Evolutionary conservation across 2,113 vertebrate species (phyloP).

Genomic region (Rhegmatorhina hoffmannsi): DNA sequence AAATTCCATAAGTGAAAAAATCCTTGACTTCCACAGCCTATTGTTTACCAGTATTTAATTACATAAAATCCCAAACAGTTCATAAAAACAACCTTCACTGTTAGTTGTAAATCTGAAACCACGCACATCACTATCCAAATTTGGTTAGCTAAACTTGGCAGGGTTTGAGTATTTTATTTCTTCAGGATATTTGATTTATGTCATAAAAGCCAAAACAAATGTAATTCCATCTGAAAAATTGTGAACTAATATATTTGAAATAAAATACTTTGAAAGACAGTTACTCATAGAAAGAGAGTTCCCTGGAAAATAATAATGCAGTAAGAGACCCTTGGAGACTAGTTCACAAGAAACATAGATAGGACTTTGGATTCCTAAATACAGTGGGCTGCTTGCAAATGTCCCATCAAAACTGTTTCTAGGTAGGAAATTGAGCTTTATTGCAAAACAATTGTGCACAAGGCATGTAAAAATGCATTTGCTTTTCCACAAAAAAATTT

Average conservation of each 20-base stretch:
- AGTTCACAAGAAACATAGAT: background rate
- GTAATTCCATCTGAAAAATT: constrained; percentile 38
- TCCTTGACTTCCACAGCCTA: background rate
- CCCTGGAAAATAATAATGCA: constrained; percentile 33
- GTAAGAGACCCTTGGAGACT: constrained; percentile 10
- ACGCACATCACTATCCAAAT: constrained; percentile 27
- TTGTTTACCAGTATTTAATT: constrained; percentile 46
- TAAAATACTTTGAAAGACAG: constrained; percentile 48
- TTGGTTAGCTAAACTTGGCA: constrained; percentile 57
- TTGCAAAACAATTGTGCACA: background rate
- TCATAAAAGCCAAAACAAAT: constrained; percentile 57
- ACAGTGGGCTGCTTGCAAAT: background rate
- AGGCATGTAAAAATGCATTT: background rate
- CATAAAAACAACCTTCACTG: constrained; percentile 6
- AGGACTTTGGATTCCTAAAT: constrained; percentile 15
- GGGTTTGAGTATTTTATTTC: constrained; percentile 43
- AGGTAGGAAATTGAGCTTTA: constrained; percentile 9
- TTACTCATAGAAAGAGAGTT: constrained; percentile 15
- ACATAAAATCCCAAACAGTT: constrained; percentile 35
- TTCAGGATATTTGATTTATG: constrained; percentile 59
- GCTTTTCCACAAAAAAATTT: background rate
- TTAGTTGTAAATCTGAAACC: constrained; percentile 56
- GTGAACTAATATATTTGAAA: constrained; percentile 38
- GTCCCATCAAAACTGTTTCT: background rate
- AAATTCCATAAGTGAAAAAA: background rate